These are phyloP conservation scores for Alouatta palliata DNA, from an alignment of 2,113 vertebrate genomes.

Conservation along the genomic window DNA sequence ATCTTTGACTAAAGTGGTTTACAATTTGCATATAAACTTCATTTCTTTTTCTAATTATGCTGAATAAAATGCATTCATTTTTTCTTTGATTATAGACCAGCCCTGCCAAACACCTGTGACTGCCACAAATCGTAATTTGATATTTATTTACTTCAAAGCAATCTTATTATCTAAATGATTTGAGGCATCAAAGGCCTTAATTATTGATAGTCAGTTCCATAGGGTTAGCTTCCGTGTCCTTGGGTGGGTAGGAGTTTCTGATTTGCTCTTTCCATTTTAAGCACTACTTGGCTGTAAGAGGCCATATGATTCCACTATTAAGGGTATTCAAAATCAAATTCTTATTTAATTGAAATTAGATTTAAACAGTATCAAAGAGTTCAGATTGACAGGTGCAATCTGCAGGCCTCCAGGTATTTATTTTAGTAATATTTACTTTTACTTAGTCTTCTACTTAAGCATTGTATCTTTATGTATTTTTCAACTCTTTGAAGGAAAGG, in stretches of 20 bases:
- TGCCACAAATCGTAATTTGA: constrained; percentile 87
- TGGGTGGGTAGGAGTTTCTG: constrained; percentile 73
- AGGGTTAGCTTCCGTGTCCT: constrained; percentile 79
- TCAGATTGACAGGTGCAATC: constrained; percentile 64
- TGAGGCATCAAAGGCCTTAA: constrained; percentile 84
- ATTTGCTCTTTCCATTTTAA: constrained; percentile 76
- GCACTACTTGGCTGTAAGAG: constrained; percentile 64
- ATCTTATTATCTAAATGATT: constrained; percentile 87
- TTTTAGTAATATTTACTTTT: not conserved
- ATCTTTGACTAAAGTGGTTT: constrained; percentile 83
- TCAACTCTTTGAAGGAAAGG: not conserved
- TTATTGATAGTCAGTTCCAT: constrained; percentile 85
- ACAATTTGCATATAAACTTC: constrained; percentile 89
- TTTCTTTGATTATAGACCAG: constrained; percentile 83
- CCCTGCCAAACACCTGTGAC: constrained; percentile 89
- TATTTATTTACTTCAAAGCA: constrained; percentile 90
- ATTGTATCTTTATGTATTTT: not conserved
- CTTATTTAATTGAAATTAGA: constrained; percentile 71
- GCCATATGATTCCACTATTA: constrained; percentile 57
- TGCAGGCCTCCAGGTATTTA: constrained; percentile 1
- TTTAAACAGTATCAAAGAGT: constrained; percentile 58
- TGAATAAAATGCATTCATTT: constrained; percentile 87
- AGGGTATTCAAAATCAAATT: constrained; percentile 67
- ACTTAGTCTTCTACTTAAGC: not conserved
- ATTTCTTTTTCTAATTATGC: constrained; percentile 88